These are phyloP conservation scores for Catocala nupta DNA, from an alignment of 2,888 invertebrate species.

Conservation along the genomic window DNA sequence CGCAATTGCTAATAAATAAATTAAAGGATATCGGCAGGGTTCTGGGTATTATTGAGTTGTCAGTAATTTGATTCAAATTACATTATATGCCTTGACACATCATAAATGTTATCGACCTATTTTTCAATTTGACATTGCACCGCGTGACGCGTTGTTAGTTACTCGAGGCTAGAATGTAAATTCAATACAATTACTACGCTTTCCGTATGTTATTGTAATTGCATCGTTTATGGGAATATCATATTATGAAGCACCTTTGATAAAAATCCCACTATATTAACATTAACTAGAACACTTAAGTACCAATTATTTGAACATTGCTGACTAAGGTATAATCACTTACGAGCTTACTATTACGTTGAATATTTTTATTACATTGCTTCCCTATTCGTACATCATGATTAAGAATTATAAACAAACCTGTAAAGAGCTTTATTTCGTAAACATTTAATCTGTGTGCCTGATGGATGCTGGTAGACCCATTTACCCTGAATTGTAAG, in stretches of 20 bases:
- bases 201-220: background rate
- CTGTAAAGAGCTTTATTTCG: too few species aligned
- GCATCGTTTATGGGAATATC: background rate
- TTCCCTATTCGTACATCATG: too few species aligned
- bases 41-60: background rate
- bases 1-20: slow-evolving; percentile 19
- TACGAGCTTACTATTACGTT: background rate
- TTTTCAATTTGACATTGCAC: slow-evolving; percentile 79
- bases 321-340: slow-evolving; percentile 33
- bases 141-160: slow-evolving; percentile 81
- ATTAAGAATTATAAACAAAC: too few species aligned
- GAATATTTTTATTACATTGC: background rate
- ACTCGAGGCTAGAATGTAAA: slow-evolving; percentile 45
- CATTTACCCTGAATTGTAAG: too few species aligned
- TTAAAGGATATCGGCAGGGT: slow-evolving; percentile 2
- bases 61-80: background rate
- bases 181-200: slow-evolving; percentile 8
- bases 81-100: slow-evolving; percentile 12
- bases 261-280: slow-evolving; percentile 1
- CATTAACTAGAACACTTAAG: background rate
- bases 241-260: slow-evolving; percentile 25
- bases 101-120: slow-evolving; percentile 71
- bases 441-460: too few species aligned
- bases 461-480: too few species aligned
- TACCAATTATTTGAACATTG: slow-evolving; percentile 14